Conservation (phyloP, 2,888 invertebrate genomes). For the Lasioglossum leucozonium region DNA sequence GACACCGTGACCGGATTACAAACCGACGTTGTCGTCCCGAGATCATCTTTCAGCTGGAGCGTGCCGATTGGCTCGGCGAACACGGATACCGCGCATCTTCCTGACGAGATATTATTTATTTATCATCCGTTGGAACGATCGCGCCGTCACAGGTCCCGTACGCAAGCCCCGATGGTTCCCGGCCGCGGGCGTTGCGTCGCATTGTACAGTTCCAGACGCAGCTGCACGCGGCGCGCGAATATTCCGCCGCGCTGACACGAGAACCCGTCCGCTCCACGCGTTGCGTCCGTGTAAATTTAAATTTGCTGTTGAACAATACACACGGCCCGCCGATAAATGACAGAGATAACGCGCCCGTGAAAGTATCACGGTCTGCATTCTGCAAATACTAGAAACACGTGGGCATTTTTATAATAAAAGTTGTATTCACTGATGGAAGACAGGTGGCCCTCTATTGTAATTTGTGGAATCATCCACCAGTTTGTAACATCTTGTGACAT, state of each 20-base stretch:
- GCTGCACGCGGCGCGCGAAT: constrained; percentile 20
- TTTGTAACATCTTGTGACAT: no score
- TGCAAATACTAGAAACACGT: not conserved
- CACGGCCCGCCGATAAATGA: not conserved
- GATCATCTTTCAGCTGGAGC: constrained; percentile 26
- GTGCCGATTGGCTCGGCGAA: constrained; percentile 16
- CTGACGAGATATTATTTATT: constrained; percentile 27
- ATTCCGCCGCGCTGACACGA: not conserved
- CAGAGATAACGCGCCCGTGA: not conserved
- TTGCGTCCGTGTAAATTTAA: constrained; percentile 49
- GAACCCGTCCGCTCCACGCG: constrained; percentile 33
- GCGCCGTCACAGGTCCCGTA: constrained; percentile 41
- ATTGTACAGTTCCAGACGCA: constrained; percentile 12
- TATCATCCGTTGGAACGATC: constrained; percentile 23
- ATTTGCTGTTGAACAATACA: constrained; percentile 16
- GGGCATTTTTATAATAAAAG: no score
- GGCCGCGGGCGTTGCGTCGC: constrained; percentile 4
- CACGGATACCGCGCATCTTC: constrained; percentile 19
- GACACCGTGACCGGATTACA: constrained; percentile 28
- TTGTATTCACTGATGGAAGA: no score
- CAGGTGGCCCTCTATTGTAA: no score
- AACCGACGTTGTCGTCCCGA: not conserved
- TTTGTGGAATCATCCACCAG: no score
- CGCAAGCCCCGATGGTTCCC: constrained; percentile 48
- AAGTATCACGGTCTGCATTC: not conserved